Evolutionary conservation across 2,888 invertebrate species (phyloP), one percentile per base, ranked within the genome.

Genomic region (Andrena trimmerana): DNA sequence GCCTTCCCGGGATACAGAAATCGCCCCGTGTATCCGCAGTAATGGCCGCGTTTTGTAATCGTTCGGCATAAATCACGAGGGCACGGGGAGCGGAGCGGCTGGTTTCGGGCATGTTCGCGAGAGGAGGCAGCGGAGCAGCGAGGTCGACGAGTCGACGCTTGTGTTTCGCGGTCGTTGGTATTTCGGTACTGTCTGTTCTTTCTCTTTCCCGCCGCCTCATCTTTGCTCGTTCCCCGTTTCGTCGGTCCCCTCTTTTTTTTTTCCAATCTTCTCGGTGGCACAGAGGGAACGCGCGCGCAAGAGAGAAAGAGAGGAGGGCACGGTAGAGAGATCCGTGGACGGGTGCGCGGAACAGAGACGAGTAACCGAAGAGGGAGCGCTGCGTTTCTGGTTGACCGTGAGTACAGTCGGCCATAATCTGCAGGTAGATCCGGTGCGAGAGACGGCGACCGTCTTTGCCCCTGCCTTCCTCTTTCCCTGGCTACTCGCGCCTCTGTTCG

Each of bases 161-260:
- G 82, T 90, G 83, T 90, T 90, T 90, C 87, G 86, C 87, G 90
- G 86, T 87, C 89, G 85, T 89, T 90, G 90, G 81, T 90, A 89
- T 89, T 90, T 90, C 89, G 85, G 83, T 88, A 80, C 82, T 60
- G 78, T 81, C 76, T 77, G 71, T 69, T 78, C 73, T 79, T 67
- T 78, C 79, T 71, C 59, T 52, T 20, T 72, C 73, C 29, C 50
- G 50, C 59, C 67, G 54, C 57, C 71, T 54, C 69, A 62, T 68
- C 81, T 59, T 74, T 62, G 54, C 33, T 52, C 77, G 62, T 74
- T 52, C 78, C 74, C 52, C 20, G 72, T 86, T 81, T 85, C 77
- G 75, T 54, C 77, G 31, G 63, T 48, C 60, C 66, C 66, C 52
- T 59, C 27, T 36, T 36, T n/a, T 36, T 60, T 68, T 27, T 57